Evolutionary conservation across 2,888 invertebrate genomes (phyloP), one percentile per base, ranked within the genome.

Genomic region (Aspidiotus destructor): DNA sequence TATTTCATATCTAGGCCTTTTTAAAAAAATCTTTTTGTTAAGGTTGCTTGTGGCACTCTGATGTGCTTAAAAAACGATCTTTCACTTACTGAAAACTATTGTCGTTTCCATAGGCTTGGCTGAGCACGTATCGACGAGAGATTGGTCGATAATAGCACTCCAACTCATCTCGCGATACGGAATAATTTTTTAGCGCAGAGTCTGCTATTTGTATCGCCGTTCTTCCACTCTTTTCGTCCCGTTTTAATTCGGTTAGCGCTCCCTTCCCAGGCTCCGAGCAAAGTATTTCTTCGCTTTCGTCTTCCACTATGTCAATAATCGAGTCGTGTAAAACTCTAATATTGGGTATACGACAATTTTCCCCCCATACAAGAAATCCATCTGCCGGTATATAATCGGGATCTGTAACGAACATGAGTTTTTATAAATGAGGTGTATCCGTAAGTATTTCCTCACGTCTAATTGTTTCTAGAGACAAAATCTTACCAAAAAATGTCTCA

Each of bases 311-410:
- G 11, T 48, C n/a, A 13, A 13, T 48, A n/a, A 48, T 48, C 6
- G 48, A 48, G 2, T 48, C 6, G 48, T 75, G 73, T 54, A 70
- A 73, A 1, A 84, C 81, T 74, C 85, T 81, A 70, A 84, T 73
- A 71, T 84, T 82, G 7, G 82, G 80, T 75, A 86, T 85, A 74
- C 81, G 81, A 73, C 86, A 86, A 74, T 80, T 81, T 53, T 82
- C 78, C 74, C 81, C 85, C 79, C 82, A 81, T 5, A 84, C 80
- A 69, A 83, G 74, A 73, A 80, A 83, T 7, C 79, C 78, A 54
- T 77, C 75, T 28, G 28, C 28, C 28, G 28, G 28, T 28, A 28
- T 28, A 28, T 1, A 28, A 3, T 28, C 28, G 5, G 28, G 28
- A 28, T 28, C 28, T 28, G 28, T 28, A 28, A 28, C 28, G 5